These are phyloP conservation scores for Hucho hucho DNA, from an alignment of 2,113 vertebrate species.

Conservation along the genomic window DNA sequence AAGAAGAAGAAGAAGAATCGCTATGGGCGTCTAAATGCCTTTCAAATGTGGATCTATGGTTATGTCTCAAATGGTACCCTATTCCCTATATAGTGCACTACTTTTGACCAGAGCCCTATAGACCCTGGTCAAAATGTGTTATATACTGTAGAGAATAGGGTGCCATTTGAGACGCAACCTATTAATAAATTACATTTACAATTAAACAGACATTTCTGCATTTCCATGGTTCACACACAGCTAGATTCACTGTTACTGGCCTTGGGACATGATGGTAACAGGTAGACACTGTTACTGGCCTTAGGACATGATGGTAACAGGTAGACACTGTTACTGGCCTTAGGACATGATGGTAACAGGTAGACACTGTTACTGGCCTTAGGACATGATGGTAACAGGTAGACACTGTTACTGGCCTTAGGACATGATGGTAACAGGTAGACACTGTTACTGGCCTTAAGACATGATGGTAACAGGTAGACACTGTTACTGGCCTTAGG, in stretches of 20 bases:
- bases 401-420: constrained; percentile 45
- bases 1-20: constrained; percentile 56
- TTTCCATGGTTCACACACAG: constrained; percentile 53
- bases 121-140: not conserved
- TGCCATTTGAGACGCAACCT: constrained; percentile 25
- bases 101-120: not conserved
- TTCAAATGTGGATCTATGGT: constrained; percentile 54
- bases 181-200: constrained; percentile 53
- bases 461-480: constrained; percentile 36
- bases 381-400: constrained; percentile 41
- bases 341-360: constrained; percentile 39
- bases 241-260: constrained; percentile 42
- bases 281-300: constrained; percentile 44
- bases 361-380: constrained; percentile 46
- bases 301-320: constrained; percentile 40
- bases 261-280: constrained; percentile 44
- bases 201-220: constrained; percentile 54
- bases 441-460: constrained; percentile 48
- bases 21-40: constrained; percentile 56
- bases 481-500: constrained; percentile 34
- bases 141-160: too few relatives aligned
- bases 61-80: constrained; percentile 4
- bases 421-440: constrained; percentile 44
- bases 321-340: constrained; percentile 44
- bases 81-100: not conserved